These are phyloP conservation scores for Cerastis leucographa DNA, from an alignment of 2,888 invertebrate genomes.

Conservation along the genomic window DNA sequence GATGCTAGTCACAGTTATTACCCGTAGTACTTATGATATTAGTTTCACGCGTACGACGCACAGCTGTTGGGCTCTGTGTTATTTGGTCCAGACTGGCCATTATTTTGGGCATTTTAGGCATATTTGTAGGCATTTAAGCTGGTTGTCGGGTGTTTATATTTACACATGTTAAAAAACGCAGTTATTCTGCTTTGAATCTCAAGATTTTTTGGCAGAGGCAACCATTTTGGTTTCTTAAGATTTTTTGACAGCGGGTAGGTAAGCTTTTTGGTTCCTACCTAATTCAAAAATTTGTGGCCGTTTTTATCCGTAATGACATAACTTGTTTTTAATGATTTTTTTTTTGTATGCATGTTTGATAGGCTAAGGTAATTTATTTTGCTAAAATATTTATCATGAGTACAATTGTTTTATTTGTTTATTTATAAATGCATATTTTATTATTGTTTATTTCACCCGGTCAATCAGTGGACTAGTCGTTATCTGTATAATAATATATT, in stretches of 20 bases:
- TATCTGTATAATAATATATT: conserved; percentile 27
- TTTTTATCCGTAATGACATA: no score
- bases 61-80: conserved; percentile 65
- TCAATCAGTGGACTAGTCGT: conserved; percentile 32
- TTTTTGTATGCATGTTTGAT: neutral
- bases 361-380: neutral
- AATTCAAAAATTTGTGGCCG: neutral
- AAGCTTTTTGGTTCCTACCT: neutral
- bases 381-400: neutral
- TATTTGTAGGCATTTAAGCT: conserved; percentile 27
- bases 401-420: neutral
- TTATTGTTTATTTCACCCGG: conserved; percentile 1
- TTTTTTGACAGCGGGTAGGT: neutral
- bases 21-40: conserved; percentile 54
- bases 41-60: conserved; percentile 78
- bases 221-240: neutral
- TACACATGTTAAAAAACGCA: neutral
- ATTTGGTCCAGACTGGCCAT: conserved; percentile 51
- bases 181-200: neutral
- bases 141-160: conserved; percentile 21
- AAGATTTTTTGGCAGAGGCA: neutral
- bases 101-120: conserved; percentile 25
- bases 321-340: neutral
- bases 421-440: neutral
- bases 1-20: conserved; percentile 78